A percentile compares a stretch with the other conserved stretches of the same genome.
These are phyloP conservation scores for Papilio aristodemus DNA, from an alignment of 1,140 invertebrate genomes.

Conservation along the genomic window DNA sequence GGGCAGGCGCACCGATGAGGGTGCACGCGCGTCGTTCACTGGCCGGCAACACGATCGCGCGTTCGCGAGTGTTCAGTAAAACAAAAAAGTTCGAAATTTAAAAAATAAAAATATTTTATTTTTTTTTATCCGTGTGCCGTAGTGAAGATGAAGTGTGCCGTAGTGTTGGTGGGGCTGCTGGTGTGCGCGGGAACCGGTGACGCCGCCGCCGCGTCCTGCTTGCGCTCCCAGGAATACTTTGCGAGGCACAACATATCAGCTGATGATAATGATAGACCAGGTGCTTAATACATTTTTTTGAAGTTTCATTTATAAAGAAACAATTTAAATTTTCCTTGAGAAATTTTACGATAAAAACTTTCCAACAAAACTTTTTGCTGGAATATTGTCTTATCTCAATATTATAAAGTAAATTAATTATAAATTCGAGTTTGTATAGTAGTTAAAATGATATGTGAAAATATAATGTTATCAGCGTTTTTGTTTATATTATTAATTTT, in stretches of 20 bases:
- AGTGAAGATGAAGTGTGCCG: slow-evolving; percentile 73
- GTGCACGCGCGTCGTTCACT: slow-evolving; percentile 56
- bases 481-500: not conserved
- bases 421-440: slow-evolving; percentile 26
- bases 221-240: slow-evolving; percentile 61
- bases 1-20: slow-evolving; percentile 67
- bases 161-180: slow-evolving; percentile 59
- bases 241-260: slow-evolving; percentile 70
- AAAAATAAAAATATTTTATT: slow-evolving; percentile 41
- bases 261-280: slow-evolving; percentile 70
- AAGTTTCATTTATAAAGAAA: slow-evolving; percentile 23
- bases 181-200: slow-evolving; percentile 47
- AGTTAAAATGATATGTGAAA: not conserved
- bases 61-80: slow-evolving; percentile 60
- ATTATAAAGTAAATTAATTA: slow-evolving; percentile 1
- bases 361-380: slow-evolving; percentile 11
- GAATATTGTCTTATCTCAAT: not conserved
- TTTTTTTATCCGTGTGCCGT: slow-evolving; percentile 47
- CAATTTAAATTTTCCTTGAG: not conserved
- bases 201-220: slow-evolving; percentile 59
- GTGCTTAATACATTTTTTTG: slow-evolving; percentile 53
- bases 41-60: slow-evolving; percentile 47
- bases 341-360: slow-evolving; percentile 3
- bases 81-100: slow-evolving; percentile 50
- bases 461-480: not conserved